Percentiles rank a stretch among this genome's conserved stretches.
phyloP scores from a whole-genome alignment of 1,140 invertebrate species.

The Heliconius congener region DNA sequence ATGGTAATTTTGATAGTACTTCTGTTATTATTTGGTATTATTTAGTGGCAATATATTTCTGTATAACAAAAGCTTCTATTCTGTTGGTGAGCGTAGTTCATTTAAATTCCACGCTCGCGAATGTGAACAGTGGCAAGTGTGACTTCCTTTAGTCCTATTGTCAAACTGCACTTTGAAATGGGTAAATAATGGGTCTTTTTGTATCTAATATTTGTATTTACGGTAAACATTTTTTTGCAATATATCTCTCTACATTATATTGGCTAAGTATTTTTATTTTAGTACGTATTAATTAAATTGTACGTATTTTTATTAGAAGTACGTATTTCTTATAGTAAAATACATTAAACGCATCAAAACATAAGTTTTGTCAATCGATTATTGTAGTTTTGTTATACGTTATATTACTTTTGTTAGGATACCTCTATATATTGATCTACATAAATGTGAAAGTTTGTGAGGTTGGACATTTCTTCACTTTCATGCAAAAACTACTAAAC shows the following conservation, averaged over 20 bases:
- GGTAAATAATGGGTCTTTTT: background rate
- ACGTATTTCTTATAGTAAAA: background rate
- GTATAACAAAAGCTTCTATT: slow-evolving; percentile 1
- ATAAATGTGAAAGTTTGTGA: no score
- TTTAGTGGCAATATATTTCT: slow-evolving; percentile 8
- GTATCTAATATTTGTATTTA: background rate
- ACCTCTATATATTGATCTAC: no score
- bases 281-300: background rate
- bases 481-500: no score
- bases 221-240: background rate
- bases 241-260: background rate
- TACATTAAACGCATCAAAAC: background rate
- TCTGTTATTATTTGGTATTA: slow-evolving; percentile 1
- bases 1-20: background rate
- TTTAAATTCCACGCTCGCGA: slow-evolving; percentile 76
- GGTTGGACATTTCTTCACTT: no score
- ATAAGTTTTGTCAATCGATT: no score
- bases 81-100: slow-evolving; percentile 77
- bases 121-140: slow-evolving; percentile 76
- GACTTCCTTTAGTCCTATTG: slow-evolving; percentile 75
- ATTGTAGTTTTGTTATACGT: no score
- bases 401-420: no score
- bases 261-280: background rate
- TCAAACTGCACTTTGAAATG: slow-evolving; percentile 51
- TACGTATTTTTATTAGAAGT: background rate